These are phyloP conservation scores for Caenorhabditis panamensis DNA, from an alignment of 2,888 invertebrate species.

Conservation along the genomic window DNA sequence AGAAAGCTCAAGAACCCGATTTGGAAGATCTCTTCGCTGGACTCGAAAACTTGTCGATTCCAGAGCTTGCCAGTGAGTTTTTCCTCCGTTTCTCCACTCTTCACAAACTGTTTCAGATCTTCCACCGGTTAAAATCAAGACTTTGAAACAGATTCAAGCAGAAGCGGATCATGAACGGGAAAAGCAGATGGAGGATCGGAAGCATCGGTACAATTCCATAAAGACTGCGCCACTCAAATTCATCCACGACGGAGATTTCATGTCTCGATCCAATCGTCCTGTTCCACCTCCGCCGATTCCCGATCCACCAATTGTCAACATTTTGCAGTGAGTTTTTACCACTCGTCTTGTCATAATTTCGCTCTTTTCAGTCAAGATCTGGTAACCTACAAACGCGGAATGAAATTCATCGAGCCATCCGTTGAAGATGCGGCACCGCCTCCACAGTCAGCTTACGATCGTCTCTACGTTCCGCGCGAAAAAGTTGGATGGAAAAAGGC, in stretches of 20 bases:
- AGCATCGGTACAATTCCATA: background rate
- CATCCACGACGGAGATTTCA: background rate
- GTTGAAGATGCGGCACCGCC: background rate
- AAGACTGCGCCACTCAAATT: background rate
- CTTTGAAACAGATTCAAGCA: background rate
- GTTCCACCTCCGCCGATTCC: background rate
- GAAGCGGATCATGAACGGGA: background rate
- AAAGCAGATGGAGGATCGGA: background rate
- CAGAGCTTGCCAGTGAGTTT: background rate
- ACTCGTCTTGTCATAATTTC: background rate
- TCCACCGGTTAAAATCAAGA: background rate
- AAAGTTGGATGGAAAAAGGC: background rate
- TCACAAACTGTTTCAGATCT: background rate
- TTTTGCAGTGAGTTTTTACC: background rate
- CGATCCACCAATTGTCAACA: background rate
- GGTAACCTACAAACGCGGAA: slow-evolving; percentile 3
- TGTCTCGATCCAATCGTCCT: background rate
- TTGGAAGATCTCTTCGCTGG: background rate
- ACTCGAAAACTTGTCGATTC: background rate
- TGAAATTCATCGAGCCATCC: background rate
- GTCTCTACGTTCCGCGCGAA: slow-evolving; percentile 1
- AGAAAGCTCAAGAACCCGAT: no score
- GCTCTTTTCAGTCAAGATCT: slow-evolving; percentile 22
- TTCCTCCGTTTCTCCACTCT: background rate
- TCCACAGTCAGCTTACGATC: background rate